Percentiles rank a stretch among this genome's conserved stretches.
These are phyloP conservation scores for Uloborus plumipes DNA, from an alignment of 2,888 invertebrate genomes.

Conservation along the genomic window DNA sequence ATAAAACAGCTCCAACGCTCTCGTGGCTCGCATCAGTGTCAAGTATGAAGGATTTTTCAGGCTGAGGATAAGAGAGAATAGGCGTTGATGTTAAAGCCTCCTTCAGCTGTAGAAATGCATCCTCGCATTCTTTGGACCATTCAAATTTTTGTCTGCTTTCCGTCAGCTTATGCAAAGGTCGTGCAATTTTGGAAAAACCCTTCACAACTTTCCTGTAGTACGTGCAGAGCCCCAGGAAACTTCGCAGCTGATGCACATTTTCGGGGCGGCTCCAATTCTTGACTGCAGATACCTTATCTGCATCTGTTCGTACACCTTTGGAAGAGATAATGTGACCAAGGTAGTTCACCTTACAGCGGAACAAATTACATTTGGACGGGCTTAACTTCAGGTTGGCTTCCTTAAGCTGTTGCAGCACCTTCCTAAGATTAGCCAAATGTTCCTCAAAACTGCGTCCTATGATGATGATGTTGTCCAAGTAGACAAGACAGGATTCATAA, in stretches of 20 bases:
- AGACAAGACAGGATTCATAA: too few relatives aligned
- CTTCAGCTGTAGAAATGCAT: constrained; percentile 2
- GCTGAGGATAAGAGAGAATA: constrained; percentile 14
- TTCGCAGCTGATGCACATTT: constrained; percentile 13
- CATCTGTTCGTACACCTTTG: background rate
- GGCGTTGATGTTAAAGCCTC: constrained; percentile 3
- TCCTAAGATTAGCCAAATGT: too few relatives aligned
- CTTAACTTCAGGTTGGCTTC: too few relatives aligned
- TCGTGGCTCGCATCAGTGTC: constrained; percentile 16
- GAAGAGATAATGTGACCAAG: too few relatives aligned
- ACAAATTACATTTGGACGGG: too few relatives aligned
- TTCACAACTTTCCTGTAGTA: constrained; percentile 12
- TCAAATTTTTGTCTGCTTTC: background rate
- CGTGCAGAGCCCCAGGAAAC: constrained; percentile 16
- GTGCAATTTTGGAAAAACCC: constrained; percentile 14
- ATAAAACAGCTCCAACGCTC: constrained; percentile 1
- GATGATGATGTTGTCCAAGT: too few relatives aligned
- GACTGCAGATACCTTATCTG: background rate
- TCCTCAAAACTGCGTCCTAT: too few relatives aligned
- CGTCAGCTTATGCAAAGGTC: constrained; percentile 5
- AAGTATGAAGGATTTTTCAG: background rate
- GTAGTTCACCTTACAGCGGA: too few relatives aligned
- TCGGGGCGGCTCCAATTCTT: background rate
- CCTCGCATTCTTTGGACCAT: background rate
- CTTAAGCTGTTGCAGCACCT: too few relatives aligned